Evolutionary conservation across 2,113 vertebrate genomes (phyloP), one percentile per base, ranked within the genome.

Genomic region (Lophura nycthemera): DNA sequence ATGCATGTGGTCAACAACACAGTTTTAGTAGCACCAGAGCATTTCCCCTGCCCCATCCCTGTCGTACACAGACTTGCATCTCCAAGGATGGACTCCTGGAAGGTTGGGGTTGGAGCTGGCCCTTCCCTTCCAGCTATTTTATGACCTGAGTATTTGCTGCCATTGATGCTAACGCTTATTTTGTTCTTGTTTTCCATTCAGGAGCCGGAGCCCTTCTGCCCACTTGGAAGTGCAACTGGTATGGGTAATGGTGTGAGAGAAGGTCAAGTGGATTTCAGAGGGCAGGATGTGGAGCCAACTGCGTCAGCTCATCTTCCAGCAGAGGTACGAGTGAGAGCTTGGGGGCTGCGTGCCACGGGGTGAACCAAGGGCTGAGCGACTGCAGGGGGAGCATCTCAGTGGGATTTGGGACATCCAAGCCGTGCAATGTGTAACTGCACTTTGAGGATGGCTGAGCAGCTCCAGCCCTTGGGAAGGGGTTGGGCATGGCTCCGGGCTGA

Each of bases 191-290:
- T 17, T 29, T 15, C n/a, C 2, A 0, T n/a, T 5, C 19, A 98
- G 98, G 97, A 96, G 96, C 77, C 5, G 11, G 50, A 89, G 87
- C 92, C 78, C 95, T 96, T 91, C 95, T 97, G 83, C 89, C 95
- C 94, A 86, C 71, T 73, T 61, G 93, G 38, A 57, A 90, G 84
- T 48, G 95, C 92, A 67, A 93, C 92, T 91, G 98, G 98, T 80
- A 99, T 99, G 99, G 99, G 98, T 97, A 99, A 97, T 98, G 99
- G 98, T 96, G 98, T 98, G 93, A 98, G 98, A 97, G 98, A 98
- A 95, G 97, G 96, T 70, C 92, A 72, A 78, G 96, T 94, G 95
- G 93, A 97, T 64, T 98, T 99, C 85, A 91, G 81, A 8, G 97
- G 81, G 96, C 97, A 98, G 50, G 98, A 99, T 90, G 98, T 96